Evolutionary conservation across 1,140 invertebrate genomes (phyloP).

Genomic region (Lepidotrigona ventralis): DNA sequence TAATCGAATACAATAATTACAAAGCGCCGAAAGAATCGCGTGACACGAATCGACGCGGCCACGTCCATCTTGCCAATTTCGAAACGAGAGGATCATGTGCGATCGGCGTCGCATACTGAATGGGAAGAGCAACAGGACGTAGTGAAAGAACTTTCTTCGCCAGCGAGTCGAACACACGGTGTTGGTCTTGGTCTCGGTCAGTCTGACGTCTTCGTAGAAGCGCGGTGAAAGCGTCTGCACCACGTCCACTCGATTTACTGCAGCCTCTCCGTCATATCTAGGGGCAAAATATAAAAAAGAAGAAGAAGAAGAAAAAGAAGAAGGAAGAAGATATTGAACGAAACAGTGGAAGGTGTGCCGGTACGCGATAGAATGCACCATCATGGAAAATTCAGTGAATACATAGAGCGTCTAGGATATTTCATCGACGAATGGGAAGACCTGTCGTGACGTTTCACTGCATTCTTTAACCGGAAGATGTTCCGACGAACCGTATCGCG

Average conservation of each 20-base stretch:
- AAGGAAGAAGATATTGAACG: background rate
- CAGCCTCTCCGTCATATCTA: constrained; percentile 52
- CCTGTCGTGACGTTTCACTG: constrained; percentile 13
- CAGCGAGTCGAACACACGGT: constrained; percentile 54
- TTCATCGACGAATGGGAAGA: constrained; percentile 20
- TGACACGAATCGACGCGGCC: constrained; percentile 24
- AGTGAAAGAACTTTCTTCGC: constrained; percentile 75
- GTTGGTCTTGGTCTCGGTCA: constrained; percentile 50
- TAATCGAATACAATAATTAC: background rate
- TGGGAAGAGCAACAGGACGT: constrained; percentile 49
- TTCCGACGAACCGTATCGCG: background rate
- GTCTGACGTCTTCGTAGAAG: constrained; percentile 65
- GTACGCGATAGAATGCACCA: constrained; percentile 40
- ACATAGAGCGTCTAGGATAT: constrained; percentile 27
- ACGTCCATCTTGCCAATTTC: constrained; percentile 43
- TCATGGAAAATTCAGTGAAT: constrained; percentile 26
- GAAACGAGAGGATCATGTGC: constrained; percentile 52
- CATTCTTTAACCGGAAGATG: constrained; percentile 42
- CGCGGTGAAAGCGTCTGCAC: constrained; percentile 70
- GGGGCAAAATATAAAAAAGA: constrained; percentile 17
- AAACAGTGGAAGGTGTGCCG: constrained; percentile 8
- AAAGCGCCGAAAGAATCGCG: background rate
- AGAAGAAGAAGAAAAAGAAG: background rate
- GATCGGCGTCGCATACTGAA: constrained; percentile 49
- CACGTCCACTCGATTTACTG: constrained; percentile 58